Conservation (phyloP, 2,888 invertebrate genomes). For the Leptinotarsa rubiginosa region DNA sequence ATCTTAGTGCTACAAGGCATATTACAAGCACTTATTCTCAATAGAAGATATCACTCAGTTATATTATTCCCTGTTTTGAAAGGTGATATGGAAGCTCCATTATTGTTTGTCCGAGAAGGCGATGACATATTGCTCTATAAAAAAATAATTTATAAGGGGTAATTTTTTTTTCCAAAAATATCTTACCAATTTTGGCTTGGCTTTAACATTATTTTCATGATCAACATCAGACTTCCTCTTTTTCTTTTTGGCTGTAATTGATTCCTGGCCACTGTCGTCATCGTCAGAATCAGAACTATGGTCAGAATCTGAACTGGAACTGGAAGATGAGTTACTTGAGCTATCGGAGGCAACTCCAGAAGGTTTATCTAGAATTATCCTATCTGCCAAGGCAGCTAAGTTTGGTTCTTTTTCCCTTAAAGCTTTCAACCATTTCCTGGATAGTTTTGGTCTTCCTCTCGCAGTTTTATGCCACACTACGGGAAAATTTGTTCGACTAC, state of each 20-base stretch:
- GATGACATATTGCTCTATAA: constrained; percentile 47
- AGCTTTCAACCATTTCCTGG: constrained; percentile 86
- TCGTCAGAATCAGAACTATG: constrained; percentile 66
- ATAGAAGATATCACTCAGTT: constrained; percentile 25
- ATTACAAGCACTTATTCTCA: constrained; percentile 19
- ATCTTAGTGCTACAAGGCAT: constrained; percentile 39
- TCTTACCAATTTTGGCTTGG: constrained; percentile 54
- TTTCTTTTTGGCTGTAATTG: constrained; percentile 87
- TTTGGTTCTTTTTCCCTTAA: constrained; percentile 78
- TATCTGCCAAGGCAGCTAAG: constrained; percentile 81
- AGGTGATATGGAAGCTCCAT: constrained; percentile 53
- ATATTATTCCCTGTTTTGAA: constrained; percentile 30
- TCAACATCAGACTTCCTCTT: constrained; percentile 71
- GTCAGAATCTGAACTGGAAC: constrained; percentile 66
- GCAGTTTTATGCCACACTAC: constrained; percentile 99
- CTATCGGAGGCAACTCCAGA: constrained; percentile 96
- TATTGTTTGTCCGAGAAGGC: constrained; percentile 48
- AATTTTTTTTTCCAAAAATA: neutral
- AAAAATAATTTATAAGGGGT: constrained; percentile 10
- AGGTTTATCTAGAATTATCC: constrained; percentile 85
- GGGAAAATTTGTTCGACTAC: constrained; percentile 95
- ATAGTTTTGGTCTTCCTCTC: constrained; percentile 93
- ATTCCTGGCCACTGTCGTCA: constrained; percentile 88
- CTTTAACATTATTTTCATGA: constrained; percentile 59
- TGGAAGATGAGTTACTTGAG: constrained; percentile 87